phyloP scores from a whole-genome alignment of 1,140 invertebrate genomes.

The Eulimnadia texana region DNA sequence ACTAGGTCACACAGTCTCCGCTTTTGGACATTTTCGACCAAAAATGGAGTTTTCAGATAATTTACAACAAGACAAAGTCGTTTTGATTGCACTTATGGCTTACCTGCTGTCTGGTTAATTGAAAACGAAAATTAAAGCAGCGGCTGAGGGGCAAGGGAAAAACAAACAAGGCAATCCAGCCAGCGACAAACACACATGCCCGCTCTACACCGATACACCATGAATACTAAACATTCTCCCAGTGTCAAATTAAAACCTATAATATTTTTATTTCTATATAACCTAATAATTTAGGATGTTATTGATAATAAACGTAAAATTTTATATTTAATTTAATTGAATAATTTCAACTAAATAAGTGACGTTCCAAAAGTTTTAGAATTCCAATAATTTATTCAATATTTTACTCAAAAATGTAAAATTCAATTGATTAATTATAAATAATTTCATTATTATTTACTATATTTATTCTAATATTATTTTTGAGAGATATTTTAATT shows the following conservation, averaged over 20 bases:
- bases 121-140: too few relatives aligned
- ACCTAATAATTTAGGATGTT: too few relatives aligned
- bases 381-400: too few relatives aligned
- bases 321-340: too few relatives aligned
- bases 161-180: background rate
- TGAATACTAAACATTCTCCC: background rate
- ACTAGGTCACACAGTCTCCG: background rate
- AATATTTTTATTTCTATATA: background rate
- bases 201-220: background rate
- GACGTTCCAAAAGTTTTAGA: too few relatives aligned
- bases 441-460: background rate
- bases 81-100: too few relatives aligned
- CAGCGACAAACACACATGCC: background rate
- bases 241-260: background rate
- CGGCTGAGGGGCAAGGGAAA: background rate
- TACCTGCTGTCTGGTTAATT: too few relatives aligned
- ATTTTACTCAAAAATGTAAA: background rate
- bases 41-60: too few relatives aligned
- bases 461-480: background rate
- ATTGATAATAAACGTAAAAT: too few relatives aligned
- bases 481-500: too few relatives aligned
- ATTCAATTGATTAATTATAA: background rate
- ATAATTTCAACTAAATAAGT: too few relatives aligned
- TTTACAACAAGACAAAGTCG: too few relatives aligned
- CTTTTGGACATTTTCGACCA: background rate